phyloP scores from a whole-genome alignment of 2,113 vertebrate genomes.

The Mustelus asterias region DNA sequence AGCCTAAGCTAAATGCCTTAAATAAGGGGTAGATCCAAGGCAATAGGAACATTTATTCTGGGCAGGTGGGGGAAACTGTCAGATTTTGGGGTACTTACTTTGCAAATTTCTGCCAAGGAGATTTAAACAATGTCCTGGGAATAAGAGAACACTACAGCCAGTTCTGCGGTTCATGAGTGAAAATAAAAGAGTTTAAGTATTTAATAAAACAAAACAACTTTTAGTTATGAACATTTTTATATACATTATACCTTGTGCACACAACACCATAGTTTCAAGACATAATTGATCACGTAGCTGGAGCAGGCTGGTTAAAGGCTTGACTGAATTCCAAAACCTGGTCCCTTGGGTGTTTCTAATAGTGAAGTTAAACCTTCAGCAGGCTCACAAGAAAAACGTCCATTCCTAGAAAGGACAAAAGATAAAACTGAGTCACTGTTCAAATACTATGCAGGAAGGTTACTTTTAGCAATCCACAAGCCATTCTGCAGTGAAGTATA shows the following conservation, averaged over 20 bases:
- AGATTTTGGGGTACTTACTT: background rate
- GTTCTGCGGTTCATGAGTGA: background rate
- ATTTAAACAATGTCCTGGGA: background rate
- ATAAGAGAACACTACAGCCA: background rate
- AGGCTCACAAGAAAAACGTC: conserved; percentile 94
- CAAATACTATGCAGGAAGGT: background rate
- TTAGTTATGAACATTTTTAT: conserved; percentile 23
- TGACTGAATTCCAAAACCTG: conserved; percentile 82
- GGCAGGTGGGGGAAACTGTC: no score
- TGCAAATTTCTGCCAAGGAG: background rate
- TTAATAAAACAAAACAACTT: background rate
- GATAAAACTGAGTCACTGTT: background rate
- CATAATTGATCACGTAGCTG: background rate
- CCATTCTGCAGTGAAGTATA: background rate
- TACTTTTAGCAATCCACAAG: background rate
- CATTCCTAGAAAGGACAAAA: conserved; percentile 60
- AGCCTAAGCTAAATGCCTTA: background rate
- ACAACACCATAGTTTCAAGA: background rate
- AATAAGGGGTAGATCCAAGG: background rate
- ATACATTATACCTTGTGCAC: background rate
- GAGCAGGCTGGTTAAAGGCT: conserved; percentile 64
- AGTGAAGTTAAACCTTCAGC: conserved; percentile 86
- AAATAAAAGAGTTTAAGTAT: background rate
- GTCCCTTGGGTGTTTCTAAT: conserved; percentile 81
- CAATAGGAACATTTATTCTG: background rate